Percentiles rank a stretch among this genome's conserved stretches.
Evolutionary conservation across 2,888 invertebrate genomes (phyloP).

Genomic region (Cataglyphis rosenhaueri): DNA sequence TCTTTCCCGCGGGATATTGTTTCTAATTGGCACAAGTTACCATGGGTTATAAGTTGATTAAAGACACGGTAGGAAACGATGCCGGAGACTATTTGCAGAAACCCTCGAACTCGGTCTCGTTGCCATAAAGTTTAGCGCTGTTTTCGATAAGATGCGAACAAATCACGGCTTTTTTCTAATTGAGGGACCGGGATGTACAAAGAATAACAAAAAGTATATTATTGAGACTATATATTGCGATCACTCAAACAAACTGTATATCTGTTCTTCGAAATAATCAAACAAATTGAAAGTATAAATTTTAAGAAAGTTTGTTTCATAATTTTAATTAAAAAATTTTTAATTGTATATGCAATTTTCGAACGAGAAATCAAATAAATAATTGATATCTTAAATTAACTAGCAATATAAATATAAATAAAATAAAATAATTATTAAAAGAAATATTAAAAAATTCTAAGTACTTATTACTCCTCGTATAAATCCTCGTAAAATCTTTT

Average conservation of each 20-base stretch:
- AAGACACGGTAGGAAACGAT: conserved; percentile 31
- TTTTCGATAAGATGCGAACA: conserved; percentile 12
- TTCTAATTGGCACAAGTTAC: conserved; percentile 65
- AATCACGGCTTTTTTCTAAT: conserved; percentile 33
- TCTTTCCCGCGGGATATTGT: conserved; percentile 65
- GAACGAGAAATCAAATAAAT: neutral
- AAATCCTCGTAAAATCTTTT: neutral
- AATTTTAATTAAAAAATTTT: neutral
- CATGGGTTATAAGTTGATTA: conserved; percentile 69
- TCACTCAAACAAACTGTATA: conserved; percentile 17
- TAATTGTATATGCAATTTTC: neutral
- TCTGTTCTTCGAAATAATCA: conserved; percentile 8
- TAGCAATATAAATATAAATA: neutral
- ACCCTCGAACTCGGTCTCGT: conserved; percentile 33
- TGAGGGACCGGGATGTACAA: neutral
- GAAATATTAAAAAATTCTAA: neutral
- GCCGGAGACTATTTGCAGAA: conserved; percentile 36
- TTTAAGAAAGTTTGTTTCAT: neutral
- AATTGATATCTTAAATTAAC: neutral
- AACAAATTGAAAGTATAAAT: neutral
- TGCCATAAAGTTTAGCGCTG: conserved; percentile 13
- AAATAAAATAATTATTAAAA: neutral
- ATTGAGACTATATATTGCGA: neutral
- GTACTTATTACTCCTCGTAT: neutral
- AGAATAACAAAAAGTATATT: conserved; percentile 30